Base-by-base conservation (phyloP, 92 coral and sea anemone genomes). In the Phenganax marumi region DNA sequence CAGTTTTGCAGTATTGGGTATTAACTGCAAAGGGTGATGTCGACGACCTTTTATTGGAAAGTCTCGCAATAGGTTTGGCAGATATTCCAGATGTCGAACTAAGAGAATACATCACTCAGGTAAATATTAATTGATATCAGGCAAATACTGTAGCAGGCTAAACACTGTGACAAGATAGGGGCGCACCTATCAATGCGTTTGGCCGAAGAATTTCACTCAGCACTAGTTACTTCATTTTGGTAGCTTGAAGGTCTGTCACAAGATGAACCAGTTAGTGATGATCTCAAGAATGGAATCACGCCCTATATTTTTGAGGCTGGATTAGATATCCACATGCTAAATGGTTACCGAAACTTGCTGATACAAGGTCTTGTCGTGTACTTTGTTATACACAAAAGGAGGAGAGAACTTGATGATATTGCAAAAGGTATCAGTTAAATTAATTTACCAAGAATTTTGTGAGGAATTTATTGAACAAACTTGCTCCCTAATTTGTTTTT, bases 331-430 rank as follows among this genome's bases (percentile, higher is more conserved):
- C 80, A 85, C 23, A 81, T 84, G 16, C 51, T 85, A 18, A 73
- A 79, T 50, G 50, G 84, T 21, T 60, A 65, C 43, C 50, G 86
- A 19, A 83, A 88, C 26, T 58, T 88, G 19, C 12, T 84, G 62
- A 18, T 81, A 23, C 82, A 88, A 71, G 91, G 91, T 62, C 70
- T 88, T 19, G 81, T 89, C 49, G 75, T 81, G 86, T 89, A 75
- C 87, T 65, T 73, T 76, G 81, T 85, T 69, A 82, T 89, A 62
- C 86, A 85, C 26, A 89, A 89, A 69, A 49, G 88, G 50, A 73
- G 79, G 52, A 82, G 81, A 65, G 89, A 89, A 73, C 79, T 89
- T 10, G 89, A 85, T 69, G 91, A 89, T 61, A 89, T 89, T 48
- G 83, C 86, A 66, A 56, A 85, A 85, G 91, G 87, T 82, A 85